Percentiles rank a stretch among this genome's conserved stretches.
Evolutionary conservation across 2,888 invertebrate species (phyloP).

Genomic region (Plebejus melissa): DNA sequence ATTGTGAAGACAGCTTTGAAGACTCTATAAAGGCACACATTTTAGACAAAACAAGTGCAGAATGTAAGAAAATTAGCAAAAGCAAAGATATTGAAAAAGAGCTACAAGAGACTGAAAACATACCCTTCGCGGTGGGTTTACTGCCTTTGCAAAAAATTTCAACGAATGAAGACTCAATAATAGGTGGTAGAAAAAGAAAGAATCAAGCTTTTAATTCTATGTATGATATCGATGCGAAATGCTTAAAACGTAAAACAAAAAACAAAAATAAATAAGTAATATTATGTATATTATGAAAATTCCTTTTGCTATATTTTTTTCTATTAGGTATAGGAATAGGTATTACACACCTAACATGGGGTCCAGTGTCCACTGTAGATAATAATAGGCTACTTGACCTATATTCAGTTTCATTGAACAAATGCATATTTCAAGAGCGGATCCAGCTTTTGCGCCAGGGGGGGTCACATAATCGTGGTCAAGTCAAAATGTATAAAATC

Average conservation of each 20-base stretch:
- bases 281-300: too few species aligned
- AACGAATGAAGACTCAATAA: slow-evolving; percentile 46
- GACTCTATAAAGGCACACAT: not conserved
- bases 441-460: too few species aligned
- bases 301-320: not conserved
- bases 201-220: slow-evolving; percentile 48
- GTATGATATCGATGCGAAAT: slow-evolving; percentile 60
- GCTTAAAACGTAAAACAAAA: slow-evolving; percentile 68
- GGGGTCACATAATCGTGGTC: too few species aligned
- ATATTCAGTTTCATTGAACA: too few species aligned
- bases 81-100: slow-evolving; percentile 47
- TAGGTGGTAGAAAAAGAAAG: slow-evolving; percentile 53
- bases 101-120: slow-evolving; percentile 47
- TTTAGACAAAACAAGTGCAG: not conserved
- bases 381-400: too few species aligned
- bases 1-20: not conserved
- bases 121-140: slow-evolving; percentile 70
- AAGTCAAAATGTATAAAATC: too few species aligned
- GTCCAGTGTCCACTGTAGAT: too few species aligned
- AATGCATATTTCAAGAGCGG: too few species aligned
- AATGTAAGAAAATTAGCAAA: slow-evolving; percentile 39
- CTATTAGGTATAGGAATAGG: not conserved
- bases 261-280: slow-evolving; percentile 51
- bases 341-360: not conserved
- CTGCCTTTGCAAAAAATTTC: slow-evolving; percentile 60